A percentile compares a stretch with the other conserved stretches of the same genome.
Conservation (phyloP, 2,113 vertebrate genomes). For the Microcebus griseorufus region DNA sequence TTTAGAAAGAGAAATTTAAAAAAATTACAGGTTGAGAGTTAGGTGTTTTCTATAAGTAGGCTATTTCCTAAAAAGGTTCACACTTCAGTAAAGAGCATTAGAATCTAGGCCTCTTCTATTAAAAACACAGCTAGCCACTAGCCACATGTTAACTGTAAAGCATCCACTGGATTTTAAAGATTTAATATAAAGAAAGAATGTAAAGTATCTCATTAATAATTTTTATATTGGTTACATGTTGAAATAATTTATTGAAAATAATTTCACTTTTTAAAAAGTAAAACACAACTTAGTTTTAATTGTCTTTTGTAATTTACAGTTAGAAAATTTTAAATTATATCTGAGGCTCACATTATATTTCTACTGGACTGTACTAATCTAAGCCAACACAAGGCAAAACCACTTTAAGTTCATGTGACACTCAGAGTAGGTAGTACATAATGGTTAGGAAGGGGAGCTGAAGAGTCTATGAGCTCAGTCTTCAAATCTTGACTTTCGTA, state of each 20-base stretch:
- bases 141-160: not conserved
- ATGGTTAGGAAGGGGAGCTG: not conserved
- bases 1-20: not conserved
- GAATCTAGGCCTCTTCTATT: not conserved
- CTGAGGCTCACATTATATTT: not conserved
- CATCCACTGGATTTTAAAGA: not conserved
- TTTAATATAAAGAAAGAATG: not conserved
- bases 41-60: not conserved
- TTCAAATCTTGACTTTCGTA: not conserved
- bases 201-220: not conserved
- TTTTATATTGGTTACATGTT: not conserved
- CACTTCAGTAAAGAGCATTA: not conserved
- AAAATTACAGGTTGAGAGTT: not conserved
- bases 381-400: not conserved
- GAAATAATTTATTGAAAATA: conserved; percentile 1
- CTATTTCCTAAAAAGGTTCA: not conserved
- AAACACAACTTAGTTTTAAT: not conserved
- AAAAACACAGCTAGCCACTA: not conserved
- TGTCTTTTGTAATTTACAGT: not conserved
- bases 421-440: not conserved
- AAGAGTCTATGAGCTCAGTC: not conserved
- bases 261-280: not conserved
- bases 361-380: not conserved
- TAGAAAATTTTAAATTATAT: not conserved
- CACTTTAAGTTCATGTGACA: not conserved